Percentiles rank a stretch among this genome's conserved stretches.
These are phyloP conservation scores for Sinosuthora webbiana DNA, from an alignment of 2,113 vertebrate species.

Conservation along the genomic window DNA sequence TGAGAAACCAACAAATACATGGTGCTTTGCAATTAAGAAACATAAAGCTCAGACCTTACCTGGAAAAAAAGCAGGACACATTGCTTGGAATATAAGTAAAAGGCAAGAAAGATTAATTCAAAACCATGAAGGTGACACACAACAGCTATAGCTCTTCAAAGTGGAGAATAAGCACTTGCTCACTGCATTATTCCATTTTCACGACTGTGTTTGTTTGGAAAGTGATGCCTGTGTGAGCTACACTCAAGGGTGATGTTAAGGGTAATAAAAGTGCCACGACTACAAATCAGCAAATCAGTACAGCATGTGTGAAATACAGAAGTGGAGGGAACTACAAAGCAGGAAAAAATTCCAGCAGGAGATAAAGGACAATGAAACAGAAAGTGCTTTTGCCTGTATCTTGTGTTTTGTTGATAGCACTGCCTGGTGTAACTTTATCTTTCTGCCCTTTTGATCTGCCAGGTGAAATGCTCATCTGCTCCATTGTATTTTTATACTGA, in stretches of 20 bases:
- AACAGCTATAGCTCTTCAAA: neutral
- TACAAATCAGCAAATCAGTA: neutral
- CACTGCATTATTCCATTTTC: neutral
- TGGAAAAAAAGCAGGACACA: neutral
- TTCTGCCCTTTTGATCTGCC: neutral
- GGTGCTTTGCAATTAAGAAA: neutral
- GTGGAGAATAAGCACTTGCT: neutral
- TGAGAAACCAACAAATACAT: neutral
- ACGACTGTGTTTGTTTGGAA: neutral
- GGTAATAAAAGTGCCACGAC: neutral
- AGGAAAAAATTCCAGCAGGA: neutral
- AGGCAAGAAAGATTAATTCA: neutral
- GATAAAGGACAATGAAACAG: neutral
- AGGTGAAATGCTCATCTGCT: neutral
- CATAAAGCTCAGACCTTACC: neutral
- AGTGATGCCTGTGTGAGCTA: neutral
- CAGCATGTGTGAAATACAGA: neutral
- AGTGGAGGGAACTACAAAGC: neutral
- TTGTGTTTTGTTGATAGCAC: neutral
- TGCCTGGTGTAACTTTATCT: neutral
- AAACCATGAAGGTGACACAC: neutral
- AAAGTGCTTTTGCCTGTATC: neutral
- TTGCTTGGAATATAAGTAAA: neutral
- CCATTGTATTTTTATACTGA: neutral
- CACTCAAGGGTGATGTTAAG: neutral